These are phyloP conservation scores for Isoperla grammatica DNA, from an alignment of 2,888 invertebrate genomes.

Conservation along the genomic window DNA sequence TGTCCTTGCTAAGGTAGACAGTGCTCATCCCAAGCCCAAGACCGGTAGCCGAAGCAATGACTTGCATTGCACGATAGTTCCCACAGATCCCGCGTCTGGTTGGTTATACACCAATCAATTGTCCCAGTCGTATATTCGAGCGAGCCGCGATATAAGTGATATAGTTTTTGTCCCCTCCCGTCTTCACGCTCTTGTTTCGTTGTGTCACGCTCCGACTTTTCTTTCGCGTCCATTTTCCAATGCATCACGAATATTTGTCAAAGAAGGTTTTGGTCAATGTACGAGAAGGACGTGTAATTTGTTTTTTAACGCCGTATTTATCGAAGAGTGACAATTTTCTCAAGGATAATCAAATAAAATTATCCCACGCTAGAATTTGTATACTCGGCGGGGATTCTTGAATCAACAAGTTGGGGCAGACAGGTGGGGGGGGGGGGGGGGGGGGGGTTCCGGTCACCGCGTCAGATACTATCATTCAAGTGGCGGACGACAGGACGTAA, in stretches of 20 bases:
- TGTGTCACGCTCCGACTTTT: constrained; percentile 1
- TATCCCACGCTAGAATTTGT: constrained; percentile 18
- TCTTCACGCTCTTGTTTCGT: not conserved
- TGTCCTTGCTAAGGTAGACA: constrained; percentile 3
- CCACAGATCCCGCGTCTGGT: not conserved
- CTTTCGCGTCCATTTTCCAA: not conserved
- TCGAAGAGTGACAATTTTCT: constrained; percentile 23
- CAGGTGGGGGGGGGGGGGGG: too few species aligned
- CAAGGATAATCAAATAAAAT: constrained; percentile 19
- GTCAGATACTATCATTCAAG: too few species aligned
- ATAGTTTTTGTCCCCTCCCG: not conserved
- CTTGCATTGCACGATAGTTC: too few species aligned
- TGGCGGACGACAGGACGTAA: too few species aligned
- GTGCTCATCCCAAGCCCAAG: constrained; percentile 1
- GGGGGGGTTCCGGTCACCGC: not conserved
- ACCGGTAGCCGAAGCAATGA: not conserved
- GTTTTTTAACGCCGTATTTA: constrained; percentile 20
- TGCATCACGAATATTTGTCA: constrained; percentile 17
- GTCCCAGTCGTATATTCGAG: not conserved
- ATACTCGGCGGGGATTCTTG: constrained; percentile 9
- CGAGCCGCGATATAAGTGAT: not conserved
- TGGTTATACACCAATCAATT: not conserved
- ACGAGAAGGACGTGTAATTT: constrained; percentile 19
- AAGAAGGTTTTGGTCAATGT: not conserved
- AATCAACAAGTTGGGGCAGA: not conserved